Evolutionary conservation across 2,888 invertebrate species (phyloP).

Genomic region (Nephrotoma flavescens): DNA sequence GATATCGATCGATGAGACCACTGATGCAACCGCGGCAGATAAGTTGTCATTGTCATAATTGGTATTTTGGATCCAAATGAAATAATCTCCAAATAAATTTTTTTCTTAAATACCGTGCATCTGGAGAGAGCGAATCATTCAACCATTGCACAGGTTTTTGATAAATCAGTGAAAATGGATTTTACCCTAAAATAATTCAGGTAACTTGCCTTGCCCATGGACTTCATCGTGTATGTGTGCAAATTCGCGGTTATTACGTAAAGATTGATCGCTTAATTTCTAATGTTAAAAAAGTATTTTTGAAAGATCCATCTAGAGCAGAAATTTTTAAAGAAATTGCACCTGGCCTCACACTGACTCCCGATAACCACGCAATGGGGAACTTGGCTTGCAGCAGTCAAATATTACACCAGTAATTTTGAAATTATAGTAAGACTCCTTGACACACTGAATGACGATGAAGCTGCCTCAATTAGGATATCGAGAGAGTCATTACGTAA

Average conservation of each 20-base stretch:
- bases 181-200: too few species aligned
- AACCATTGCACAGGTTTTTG: too few species aligned
- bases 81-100: background rate
- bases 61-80: too few species aligned
- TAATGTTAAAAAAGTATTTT: too few species aligned
- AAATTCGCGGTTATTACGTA: conserved; percentile 11
- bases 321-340: background rate
- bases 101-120: background rate
- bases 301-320: too few species aligned
- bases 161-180: background rate
- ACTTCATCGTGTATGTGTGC: too few species aligned
- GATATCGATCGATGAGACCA: too few species aligned
- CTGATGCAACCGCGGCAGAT: too few species aligned
- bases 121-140: background rate
- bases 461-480: conserved; percentile 5
- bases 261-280: conserved; percentile 11
- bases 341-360: too few species aligned
- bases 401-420: conserved; percentile 16
- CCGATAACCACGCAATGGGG: too few species aligned
- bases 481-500: background rate
- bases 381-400: conserved; percentile 13
- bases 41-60: too few species aligned
- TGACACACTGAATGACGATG: conserved; percentile 1
- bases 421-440: conserved; percentile 10
- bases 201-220: too few species aligned